These are phyloP conservation scores for Trisateles emortualis DNA, from an alignment of 2,888 invertebrate genomes.

Conservation along the genomic window DNA sequence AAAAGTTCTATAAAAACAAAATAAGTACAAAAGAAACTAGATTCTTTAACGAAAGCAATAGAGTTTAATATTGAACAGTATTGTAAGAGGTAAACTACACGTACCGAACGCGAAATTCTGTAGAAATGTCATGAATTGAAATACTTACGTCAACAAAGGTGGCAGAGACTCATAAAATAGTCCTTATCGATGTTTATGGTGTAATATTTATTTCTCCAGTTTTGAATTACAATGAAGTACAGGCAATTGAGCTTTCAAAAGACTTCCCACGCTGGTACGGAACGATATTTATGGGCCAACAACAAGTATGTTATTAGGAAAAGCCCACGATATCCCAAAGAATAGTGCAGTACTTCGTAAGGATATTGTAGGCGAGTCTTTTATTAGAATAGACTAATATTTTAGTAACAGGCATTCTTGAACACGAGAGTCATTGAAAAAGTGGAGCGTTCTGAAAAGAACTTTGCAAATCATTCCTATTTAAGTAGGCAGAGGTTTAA, in stretches of 20 bases:
- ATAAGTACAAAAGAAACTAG: background rate
- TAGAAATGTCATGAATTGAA: slow-evolving; percentile 24
- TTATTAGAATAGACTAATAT: slow-evolving; percentile 12
- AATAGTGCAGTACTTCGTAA: slow-evolving; percentile 15
- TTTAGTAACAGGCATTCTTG: background rate
- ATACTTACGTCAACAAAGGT: slow-evolving; percentile 25
- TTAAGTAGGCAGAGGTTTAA: no score
- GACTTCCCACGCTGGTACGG: slow-evolving; percentile 40
- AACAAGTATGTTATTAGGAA: slow-evolving; percentile 40
- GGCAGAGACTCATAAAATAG: slow-evolving; percentile 38
- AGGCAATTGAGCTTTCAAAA: slow-evolving; percentile 48
- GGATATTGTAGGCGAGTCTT: slow-evolving; percentile 32
- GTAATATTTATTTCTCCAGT: slow-evolving; percentile 38
- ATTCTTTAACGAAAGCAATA: background rate
- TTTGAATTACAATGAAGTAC: slow-evolving; percentile 43
- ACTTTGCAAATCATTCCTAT: no score
- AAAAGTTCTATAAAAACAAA: slow-evolving; percentile 10
- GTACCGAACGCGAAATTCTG: slow-evolving; percentile 21
- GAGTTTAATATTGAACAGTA: slow-evolving; percentile 13
- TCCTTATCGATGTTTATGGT: slow-evolving; percentile 42
- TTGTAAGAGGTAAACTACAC: background rate
- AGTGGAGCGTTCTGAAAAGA: no score
- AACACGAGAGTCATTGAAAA: no score
- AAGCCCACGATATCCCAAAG: slow-evolving; percentile 34
- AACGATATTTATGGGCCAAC: slow-evolving; percentile 32